phyloP scores from a whole-genome alignment of 1,140 invertebrate species.

The Caenorhabditis brenneri region DNA sequence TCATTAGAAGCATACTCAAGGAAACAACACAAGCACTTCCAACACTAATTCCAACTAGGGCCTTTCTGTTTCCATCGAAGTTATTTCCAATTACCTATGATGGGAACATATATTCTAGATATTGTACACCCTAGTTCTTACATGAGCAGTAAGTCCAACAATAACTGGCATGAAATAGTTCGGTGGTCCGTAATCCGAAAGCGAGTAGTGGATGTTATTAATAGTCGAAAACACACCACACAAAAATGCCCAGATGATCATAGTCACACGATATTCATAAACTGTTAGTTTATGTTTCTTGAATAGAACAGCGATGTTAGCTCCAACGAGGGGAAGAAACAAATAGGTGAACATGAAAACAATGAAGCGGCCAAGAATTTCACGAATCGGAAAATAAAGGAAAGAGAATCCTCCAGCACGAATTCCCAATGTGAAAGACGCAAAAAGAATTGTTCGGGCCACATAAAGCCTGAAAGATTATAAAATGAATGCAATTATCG shows the following conservation, averaged over 20 bases:
- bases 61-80: conserved; percentile 10
- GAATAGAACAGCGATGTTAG: conserved; percentile 7
- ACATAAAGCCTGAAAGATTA: conserved; percentile 1
- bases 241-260: conserved; percentile 30
- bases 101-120: background rate
- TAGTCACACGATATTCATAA: conserved; percentile 15
- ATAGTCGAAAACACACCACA: conserved; percentile 21
- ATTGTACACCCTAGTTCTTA: background rate
- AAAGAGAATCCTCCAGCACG: background rate
- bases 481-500: no score
- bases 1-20: conserved; percentile 3
- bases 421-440: conserved; percentile 1
- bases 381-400: background rate
- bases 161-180: conserved; percentile 30
- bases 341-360: conserved; percentile 14
- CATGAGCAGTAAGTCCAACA: conserved; percentile 25
- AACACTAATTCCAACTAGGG: background rate
- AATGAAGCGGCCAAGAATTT: background rate
- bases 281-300: conserved; percentile 13
- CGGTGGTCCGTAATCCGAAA: background rate
- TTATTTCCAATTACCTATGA: conserved; percentile 5
- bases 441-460: conserved; percentile 22
- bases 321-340: background rate
- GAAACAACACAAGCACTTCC: background rate
- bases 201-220: conserved; percentile 27